Conservation (phyloP, 37 sponge, comb jelly and placozoan species). For the Agelas oroides region DNA sequence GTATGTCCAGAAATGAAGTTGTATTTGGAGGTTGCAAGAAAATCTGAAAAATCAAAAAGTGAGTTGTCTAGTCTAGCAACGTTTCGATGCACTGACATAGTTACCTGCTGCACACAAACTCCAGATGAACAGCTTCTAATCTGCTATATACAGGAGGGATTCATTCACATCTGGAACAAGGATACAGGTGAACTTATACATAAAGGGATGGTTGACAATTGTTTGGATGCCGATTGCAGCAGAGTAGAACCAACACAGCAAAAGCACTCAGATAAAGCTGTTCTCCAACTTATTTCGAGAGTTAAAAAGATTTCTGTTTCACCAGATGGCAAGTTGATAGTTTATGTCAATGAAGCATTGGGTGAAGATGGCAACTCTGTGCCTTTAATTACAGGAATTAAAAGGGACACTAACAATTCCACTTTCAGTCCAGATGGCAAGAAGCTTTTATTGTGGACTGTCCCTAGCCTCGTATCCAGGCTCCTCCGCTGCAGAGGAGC, state of each 20-base stretch:
- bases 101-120: not conserved
- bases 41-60: not conserved
- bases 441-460: conserved; percentile 11
- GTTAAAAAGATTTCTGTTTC: not conserved
- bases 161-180: conserved; percentile 13
- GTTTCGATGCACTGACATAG: not conserved
- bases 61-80: not conserved
- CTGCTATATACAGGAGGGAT: conserved; percentile 13
- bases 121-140: conserved; percentile 9
- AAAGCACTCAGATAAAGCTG: no score
- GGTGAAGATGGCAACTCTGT: conserved; percentile 7
- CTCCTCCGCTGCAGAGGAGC: no score
- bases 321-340: conserved; percentile 21
- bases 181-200: conserved; percentile 11
- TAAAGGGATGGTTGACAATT: no score
- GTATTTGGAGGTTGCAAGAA: conserved; percentile 19
- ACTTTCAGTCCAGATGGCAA: conserved; percentile 35
- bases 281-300: no score
- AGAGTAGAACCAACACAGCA: no score
- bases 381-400: not conserved
- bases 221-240: no score
- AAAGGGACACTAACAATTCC: not conserved
- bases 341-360: conserved; percentile 13
- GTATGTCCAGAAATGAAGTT: not conserved
- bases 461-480: no score